phyloP scores from a whole-genome alignment of 1,140 invertebrate species.

The Ganaspis sp. region DNA sequence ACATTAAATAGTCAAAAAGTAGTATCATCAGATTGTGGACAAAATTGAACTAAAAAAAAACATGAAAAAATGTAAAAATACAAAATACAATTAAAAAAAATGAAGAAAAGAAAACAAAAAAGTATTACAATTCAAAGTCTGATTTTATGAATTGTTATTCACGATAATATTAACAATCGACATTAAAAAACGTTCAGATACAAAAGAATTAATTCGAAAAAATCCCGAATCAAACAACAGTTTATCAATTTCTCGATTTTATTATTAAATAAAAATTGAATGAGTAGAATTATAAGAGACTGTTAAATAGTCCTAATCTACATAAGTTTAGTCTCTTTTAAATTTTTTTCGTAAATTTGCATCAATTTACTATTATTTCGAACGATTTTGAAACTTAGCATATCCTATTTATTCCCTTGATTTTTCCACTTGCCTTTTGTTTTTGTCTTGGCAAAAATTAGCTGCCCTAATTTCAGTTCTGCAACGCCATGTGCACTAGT shows the following conservation, averaged over 20 bases:
- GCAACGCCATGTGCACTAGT: constrained; percentile 7
- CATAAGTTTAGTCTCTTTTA: background rate
- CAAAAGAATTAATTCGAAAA: too few species aligned
- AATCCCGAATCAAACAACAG: too few species aligned
- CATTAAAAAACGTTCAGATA: too few species aligned
- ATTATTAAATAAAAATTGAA: background rate
- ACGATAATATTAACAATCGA: too few species aligned
- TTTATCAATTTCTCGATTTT: background rate
- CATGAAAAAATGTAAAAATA: too few species aligned
- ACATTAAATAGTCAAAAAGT: too few species aligned
- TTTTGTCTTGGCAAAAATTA: background rate
- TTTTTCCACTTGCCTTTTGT: background rate
- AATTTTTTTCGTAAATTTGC: background rate
- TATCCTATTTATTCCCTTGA: constrained; percentile 5
- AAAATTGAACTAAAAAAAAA: too few species aligned
- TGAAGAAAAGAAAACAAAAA: too few species aligned
- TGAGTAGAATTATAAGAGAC: constrained; percentile 3
- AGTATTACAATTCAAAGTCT: too few species aligned
- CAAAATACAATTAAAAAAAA: too few species aligned
- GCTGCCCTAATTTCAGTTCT: constrained; percentile 20
- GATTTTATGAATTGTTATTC: too few species aligned
- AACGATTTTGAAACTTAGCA: background rate
- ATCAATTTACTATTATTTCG: background rate
- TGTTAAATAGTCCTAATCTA: background rate
- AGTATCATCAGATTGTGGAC: too few species aligned